A percentile compares a stretch with the other conserved stretches of the same genome.
Conservation (phyloP, 1,140 invertebrate species). For the Lepidotrigona ventralis region DNA sequence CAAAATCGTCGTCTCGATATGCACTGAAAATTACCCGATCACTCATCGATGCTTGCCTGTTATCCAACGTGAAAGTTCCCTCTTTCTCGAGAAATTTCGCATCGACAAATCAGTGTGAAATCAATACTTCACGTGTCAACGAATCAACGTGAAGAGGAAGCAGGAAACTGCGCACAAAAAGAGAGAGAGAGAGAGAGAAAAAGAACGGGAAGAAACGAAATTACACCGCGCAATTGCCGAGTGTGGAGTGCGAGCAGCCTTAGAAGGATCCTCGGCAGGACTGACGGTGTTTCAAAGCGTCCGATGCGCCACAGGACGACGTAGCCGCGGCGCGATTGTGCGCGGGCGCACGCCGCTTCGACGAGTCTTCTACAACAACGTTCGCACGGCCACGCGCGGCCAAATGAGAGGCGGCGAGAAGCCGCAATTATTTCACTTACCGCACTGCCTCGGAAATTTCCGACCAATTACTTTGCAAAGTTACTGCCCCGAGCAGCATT, state of each 20-base stretch:
- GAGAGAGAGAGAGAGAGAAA: too few relatives aligned
- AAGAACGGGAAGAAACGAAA: background rate
- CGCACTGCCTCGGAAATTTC: constrained; percentile 37
- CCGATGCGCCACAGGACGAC: constrained; percentile 65
- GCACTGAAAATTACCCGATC: background rate
- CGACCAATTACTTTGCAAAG: too few relatives aligned
- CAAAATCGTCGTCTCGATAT: background rate
- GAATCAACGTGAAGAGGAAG: too few relatives aligned
- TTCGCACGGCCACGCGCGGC: constrained; percentile 9
- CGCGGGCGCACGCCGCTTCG: constrained; percentile 58
- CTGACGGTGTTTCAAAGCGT: constrained; percentile 69
- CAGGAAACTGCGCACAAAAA: too few relatives aligned
- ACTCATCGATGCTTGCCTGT: background rate
- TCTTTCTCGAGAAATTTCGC: too few relatives aligned
- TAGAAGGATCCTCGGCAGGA: constrained; percentile 70
- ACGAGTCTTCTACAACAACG: constrained; percentile 35
- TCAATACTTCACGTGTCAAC: too few relatives aligned
- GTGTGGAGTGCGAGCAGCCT: constrained; percentile 60
- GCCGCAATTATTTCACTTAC: constrained; percentile 43
- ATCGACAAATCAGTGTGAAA: too few relatives aligned
- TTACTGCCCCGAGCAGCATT: background rate
- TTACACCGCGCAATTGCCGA: background rate
- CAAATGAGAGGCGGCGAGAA: constrained; percentile 32
- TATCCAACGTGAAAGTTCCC: too few relatives aligned
- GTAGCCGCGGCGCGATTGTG: constrained; percentile 53